phyloP scores from a whole-genome alignment of 2,888 invertebrate species.

The Scaptomyza parva region DNA sequence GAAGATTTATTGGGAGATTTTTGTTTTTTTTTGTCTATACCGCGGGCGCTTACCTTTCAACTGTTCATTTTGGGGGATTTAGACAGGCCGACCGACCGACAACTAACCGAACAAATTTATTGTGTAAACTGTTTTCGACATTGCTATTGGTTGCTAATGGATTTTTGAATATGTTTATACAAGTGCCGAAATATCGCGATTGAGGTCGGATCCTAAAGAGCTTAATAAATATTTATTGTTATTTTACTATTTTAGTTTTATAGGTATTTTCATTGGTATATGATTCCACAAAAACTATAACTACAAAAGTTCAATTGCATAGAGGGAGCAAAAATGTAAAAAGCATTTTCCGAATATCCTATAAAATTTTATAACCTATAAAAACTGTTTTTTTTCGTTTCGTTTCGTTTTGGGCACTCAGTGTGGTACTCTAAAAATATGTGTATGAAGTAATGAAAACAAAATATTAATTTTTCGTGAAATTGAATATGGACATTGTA shows the following conservation, averaged over 20 bases:
- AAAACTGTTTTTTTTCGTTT: constrained; percentile 5
- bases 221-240: constrained; percentile 75
- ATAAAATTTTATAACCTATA: constrained; percentile 37
- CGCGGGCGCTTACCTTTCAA: constrained; percentile 28
- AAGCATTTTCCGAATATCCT: constrained; percentile 44
- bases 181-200: constrained; percentile 12
- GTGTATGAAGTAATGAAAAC: background rate
- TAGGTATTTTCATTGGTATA: constrained; percentile 2
- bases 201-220: constrained; percentile 21
- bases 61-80: constrained; percentile 26
- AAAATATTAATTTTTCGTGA: constrained; percentile 21
- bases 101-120: constrained; percentile 59
- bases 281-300: background rate
- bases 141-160: constrained; percentile 52
- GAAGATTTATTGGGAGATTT: constrained; percentile 59
- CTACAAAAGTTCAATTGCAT: constrained; percentile 5
- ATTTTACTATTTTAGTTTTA: constrained; percentile 26
- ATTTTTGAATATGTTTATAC: constrained; percentile 66
- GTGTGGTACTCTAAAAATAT: background rate
- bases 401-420: background rate
- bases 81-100: too few relatives aligned
- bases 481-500: constrained; percentile 17
- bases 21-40: constrained; percentile 13
- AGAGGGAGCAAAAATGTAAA: constrained; percentile 10
- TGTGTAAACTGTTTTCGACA: constrained; percentile 70